Base-by-base conservation (phyloP, 92 coral and sea anemone genomes). In the Virgularia gustaviana region DNA sequence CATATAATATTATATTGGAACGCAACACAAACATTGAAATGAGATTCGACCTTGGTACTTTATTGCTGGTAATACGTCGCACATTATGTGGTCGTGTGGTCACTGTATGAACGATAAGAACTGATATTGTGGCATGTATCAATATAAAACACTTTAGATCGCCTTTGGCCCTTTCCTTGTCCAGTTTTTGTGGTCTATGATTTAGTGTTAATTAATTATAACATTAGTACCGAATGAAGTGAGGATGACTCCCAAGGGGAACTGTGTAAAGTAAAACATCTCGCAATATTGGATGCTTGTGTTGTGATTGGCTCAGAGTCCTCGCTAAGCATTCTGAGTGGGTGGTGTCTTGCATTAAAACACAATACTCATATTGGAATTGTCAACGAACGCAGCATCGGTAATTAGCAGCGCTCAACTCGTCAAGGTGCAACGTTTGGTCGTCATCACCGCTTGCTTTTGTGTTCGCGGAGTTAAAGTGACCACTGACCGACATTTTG, bases 341-440 rank as follows among this genome's bases (percentile, higher is more conserved):
- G 75, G 75, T 68, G 75, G 75, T 47, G 45, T 61, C 47, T 44
- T 11, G 61, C 47, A 68, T 68, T 68, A 68, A 60, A 42, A 68
- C 75, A 55, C 55, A 44, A 47, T 68, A 49, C 44, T 35, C 33
- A 49, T 68, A 68, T 68, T 68, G 61, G 24, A 68, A 15, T 68
- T 68, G 75, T 68, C 75, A 68, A 25, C 60, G 75, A 7, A 61
- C 47, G 16, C 75, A 49, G 51, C 75, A 18, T 68, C 24, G 35
- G 61, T 29, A 68, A 68, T 68, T 19, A 66, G 73, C 32, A 36
- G 73, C 57, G 57, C 47, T 68, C 45, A 68, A 68, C 18, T 28
- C 47, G 31, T 47, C n/a, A 4, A 43, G n/a, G n/a, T n/a, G n/a
- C 42, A 31, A 55, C 53, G 30, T 15, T 35, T 23, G 43, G 33